Evolutionary conservation across 2,113 vertebrate genomes (phyloP), one percentile per base, ranked within the genome.

Genomic region (Equus quagga): DNA sequence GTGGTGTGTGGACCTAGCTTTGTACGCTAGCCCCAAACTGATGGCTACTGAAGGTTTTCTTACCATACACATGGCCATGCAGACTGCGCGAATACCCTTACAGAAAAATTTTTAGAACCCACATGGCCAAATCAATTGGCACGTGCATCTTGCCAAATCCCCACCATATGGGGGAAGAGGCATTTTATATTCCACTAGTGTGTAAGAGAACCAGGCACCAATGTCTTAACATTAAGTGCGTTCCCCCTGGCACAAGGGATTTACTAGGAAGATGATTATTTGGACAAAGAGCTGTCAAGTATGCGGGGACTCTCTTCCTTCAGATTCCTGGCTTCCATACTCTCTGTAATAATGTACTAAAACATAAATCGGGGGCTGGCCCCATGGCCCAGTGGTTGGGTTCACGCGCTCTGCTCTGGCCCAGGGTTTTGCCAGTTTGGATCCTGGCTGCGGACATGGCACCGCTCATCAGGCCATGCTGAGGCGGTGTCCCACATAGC

Each of bases 141-240:
- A 67, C 1, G 0, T 19, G n/a, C 31, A 8, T 62, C 28, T 23
- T 67, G n/a, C 28, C 69, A 44, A 44, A 36, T 17, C 21, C 3
- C 4, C 26, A 7, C 51, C 13, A 44, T 6, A 44, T 1, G 44
- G 18, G 33, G 54, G 60, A 85, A 82, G 81, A 89, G 19, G n/a
- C 0, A 2, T 8, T 80, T 80, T 65, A 13, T 4, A 11, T 19
- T 5, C 36, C 49, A 54, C 18, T 8, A 19, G 26, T 1, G 19
- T 70, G 7, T 12, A 15, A 18, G 51, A 17, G 56, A 1, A 3
- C n/a, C 49, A 31, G 49, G 80, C 36, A 72, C 51, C 80, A 18
- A 24, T 2, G 49, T 33, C 76, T 60, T 3, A 19, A 9, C 1
- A 6, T 23, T 56, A 36, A 67, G 72, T 8, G 7, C 11, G 0